These are phyloP conservation scores for Pipistrellus pygmaeus DNA, from an alignment of 2,797 vertebrate genomes.

Conservation along the genomic window DNA sequence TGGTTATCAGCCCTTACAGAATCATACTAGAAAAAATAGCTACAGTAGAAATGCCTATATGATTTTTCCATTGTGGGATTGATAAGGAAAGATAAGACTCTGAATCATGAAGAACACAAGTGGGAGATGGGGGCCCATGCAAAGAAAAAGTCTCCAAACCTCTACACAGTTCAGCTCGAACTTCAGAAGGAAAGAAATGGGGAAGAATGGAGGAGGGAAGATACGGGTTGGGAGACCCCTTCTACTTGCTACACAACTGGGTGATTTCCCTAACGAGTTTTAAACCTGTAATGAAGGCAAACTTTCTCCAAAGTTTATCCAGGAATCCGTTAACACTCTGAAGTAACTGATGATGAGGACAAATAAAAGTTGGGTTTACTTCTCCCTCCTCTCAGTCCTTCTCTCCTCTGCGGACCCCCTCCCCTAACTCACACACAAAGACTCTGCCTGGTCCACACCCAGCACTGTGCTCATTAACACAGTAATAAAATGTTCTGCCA, in stretches of 20 bases:
- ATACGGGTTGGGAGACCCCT: neutral
- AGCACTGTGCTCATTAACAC: conserved; percentile 61
- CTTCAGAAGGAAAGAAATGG: neutral
- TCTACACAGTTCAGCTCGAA: neutral
- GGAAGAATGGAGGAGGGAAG: neutral
- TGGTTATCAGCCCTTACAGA: neutral
- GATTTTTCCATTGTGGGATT: neutral
- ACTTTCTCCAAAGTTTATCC: neutral
- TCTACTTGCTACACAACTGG: neutral
- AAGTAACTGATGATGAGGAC: neutral
- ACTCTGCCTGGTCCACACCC: neutral
- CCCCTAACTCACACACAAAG: neutral
- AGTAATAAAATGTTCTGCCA: neutral
- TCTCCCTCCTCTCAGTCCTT: neutral
- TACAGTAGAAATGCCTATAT: neutral
- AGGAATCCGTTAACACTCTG: conserved; percentile 51
- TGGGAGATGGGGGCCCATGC: neutral
- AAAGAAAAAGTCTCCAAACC: neutral
- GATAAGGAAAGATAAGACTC: neutral
- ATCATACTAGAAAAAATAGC: neutral
- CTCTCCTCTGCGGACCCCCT: too few species aligned
- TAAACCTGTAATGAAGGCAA: conserved; percentile 43
- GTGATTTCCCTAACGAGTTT: conserved; percentile 45
- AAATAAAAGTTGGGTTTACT: conserved; percentile 46
- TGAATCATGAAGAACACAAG: neutral